A percentile compares a stretch with the other conserved stretches of the same genome.
Evolutionary conservation across 53 echinoderm and acorn worm species (phyloP).

Genomic region (Zoroaster sp.): DNA sequence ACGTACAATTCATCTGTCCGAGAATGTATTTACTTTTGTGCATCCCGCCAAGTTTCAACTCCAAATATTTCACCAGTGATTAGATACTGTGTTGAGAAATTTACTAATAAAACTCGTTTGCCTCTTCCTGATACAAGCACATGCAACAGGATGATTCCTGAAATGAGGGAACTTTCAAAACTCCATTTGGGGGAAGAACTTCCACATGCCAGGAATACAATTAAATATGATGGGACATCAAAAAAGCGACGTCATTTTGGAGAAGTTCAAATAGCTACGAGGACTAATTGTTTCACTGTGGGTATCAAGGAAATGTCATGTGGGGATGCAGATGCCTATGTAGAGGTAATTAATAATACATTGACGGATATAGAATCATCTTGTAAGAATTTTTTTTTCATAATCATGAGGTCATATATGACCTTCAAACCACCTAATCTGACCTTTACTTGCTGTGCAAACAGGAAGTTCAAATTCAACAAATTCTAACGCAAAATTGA

Average conservation of each 20-base stretch:
- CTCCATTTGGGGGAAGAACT: not conserved
- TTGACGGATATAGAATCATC: no score
- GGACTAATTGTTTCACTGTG: not conserved
- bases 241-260: no score
- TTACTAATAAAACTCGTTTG: not conserved
- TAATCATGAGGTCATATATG: no score
- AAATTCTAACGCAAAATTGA: no score
- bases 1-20: not conserved
- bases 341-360: no score
- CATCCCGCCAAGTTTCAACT: not conserved
- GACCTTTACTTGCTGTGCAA: no score
- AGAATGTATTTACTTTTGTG: not conserved
- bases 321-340: not conserved
- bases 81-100: not conserved
- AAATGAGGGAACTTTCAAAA: not conserved
- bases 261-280: not conserved
- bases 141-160: not conserved
- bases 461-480: no score
- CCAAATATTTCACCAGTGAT: not conserved
- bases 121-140: not conserved
- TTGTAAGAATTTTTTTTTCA: no score
- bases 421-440: no score
- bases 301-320: not conserved
- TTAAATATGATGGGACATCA: not conserved
- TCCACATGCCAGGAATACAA: not conserved